phyloP scores from a whole-genome alignment of 2,113 vertebrate genomes.

The Grammomys surdaster region DNA sequence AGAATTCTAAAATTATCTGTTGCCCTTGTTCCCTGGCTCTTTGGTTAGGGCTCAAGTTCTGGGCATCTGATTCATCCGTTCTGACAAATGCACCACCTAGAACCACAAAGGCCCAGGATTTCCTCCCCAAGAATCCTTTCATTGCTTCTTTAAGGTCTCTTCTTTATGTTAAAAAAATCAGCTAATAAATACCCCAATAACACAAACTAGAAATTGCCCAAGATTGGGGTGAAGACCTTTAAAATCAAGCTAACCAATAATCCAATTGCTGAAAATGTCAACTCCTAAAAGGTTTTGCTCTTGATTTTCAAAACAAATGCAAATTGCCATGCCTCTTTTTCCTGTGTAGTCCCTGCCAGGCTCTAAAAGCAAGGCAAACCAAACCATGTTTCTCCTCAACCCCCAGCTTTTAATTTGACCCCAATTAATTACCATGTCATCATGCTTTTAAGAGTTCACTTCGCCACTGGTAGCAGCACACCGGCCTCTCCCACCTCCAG shows the following conservation, averaged over 20 bases:
- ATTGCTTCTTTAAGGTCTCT: conserved; percentile 40
- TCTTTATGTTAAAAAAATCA: conserved; percentile 47
- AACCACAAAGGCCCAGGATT: neutral
- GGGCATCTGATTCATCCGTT: fast-evolving
- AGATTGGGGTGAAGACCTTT: conserved; percentile 43
- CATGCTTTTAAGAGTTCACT: conserved; percentile 22
- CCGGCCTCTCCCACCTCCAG: neutral
- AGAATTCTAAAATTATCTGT: neutral
- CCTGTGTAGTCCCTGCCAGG: neutral
- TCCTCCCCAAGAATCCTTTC: neutral
- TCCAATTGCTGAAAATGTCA: conserved; percentile 73
- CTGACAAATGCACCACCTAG: neutral
- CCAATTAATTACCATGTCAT: conserved; percentile 61
- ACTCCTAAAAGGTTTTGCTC: conserved; percentile 61
- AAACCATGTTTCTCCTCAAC: neutral
- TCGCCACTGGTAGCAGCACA: neutral
- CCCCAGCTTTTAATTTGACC: conserved; percentile 7
- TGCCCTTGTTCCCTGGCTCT: neutral
- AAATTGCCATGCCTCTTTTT: conserved; percentile 38
- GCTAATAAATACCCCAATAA: conserved; percentile 58
- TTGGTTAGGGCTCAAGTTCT: neutral
- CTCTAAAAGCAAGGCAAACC: conserved; percentile 29
- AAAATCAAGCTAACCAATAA: conserved; percentile 63
- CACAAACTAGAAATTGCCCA: conserved; percentile 61
- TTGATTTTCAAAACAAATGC: conserved; percentile 73